phyloP scores from a whole-genome alignment of 35 echinoderm and acorn worm genomes.

The Antedon bifida region DNA sequence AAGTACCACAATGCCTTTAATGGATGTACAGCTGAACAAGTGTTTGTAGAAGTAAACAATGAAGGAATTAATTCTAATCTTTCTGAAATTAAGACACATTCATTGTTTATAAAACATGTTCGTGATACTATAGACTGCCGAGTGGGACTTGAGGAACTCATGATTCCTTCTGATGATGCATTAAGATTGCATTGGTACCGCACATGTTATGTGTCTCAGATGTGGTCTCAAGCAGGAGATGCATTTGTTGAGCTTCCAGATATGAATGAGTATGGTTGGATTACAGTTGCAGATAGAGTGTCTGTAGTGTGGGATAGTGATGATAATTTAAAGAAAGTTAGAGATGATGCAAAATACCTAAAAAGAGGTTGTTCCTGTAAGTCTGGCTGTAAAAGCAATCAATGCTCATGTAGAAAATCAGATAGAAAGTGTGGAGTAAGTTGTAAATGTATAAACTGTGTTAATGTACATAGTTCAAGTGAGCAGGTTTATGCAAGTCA shows the following conservation, averaged over 20 bases:
- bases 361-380: neutral
- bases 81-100: neutral
- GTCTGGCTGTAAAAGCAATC: neutral
- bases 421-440: neutral
- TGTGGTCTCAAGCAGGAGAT: slow-evolving; percentile 4
- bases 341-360: neutral
- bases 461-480: neutral
- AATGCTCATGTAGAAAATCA: neutral
- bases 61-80: too few relatives aligned
- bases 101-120: neutral
- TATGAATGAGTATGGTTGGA: neutral
- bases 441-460: neutral
- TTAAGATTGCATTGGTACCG: slow-evolving; percentile 4
- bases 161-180: slow-evolving; percentile 18
- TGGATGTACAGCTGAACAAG: too few relatives aligned
- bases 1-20: too few relatives aligned
- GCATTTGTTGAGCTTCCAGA: neutral
- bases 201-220: neutral
- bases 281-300: neutral
- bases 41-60: too few relatives aligned
- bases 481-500: neutral
- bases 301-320: neutral
- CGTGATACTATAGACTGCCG: slow-evolving; percentile 8
- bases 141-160: neutral
- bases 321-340: neutral